Evolutionary conservation across 2,888 invertebrate species (phyloP).

Genomic region (Drosophila incognita): DNA sequence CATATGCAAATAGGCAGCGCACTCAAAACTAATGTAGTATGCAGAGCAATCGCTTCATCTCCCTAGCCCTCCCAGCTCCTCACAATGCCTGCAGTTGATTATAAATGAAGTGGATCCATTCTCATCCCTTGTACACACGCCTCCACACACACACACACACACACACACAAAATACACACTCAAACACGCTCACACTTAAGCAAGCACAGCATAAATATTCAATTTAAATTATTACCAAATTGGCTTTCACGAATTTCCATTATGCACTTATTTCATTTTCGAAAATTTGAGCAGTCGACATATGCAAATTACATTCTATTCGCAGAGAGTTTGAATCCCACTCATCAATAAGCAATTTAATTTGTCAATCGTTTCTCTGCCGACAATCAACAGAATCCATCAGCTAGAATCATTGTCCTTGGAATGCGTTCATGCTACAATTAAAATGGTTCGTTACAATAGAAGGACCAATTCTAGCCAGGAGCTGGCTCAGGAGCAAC

Average conservation of each 20-base stretch:
- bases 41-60: conserved; percentile 32
- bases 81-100: conserved; percentile 58
- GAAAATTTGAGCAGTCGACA: conserved; percentile 42
- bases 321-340: conserved; percentile 24
- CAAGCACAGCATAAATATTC: conserved; percentile 73
- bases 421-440: conserved; percentile 50
- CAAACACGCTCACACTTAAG: conserved; percentile 4
- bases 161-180: conserved; percentile 10
- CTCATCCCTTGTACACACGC: background rate
- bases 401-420: conserved; percentile 56
- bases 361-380: conserved; percentile 73
- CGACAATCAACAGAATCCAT: conserved; percentile 72
- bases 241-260: conserved; percentile 80
- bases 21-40: conserved; percentile 76
- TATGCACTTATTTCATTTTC: conserved; percentile 77
- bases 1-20: conserved; percentile 72
- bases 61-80: conserved; percentile 15
- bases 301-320: conserved; percentile 45
- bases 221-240: conserved; percentile 80
- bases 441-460: conserved; percentile 56
- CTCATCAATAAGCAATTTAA: conserved; percentile 80
- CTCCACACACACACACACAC: conserved; percentile 5
- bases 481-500: conserved; percentile 5
- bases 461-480: conserved; percentile 38
- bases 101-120: conserved; percentile 40